Evolutionary conservation across 1,140 invertebrate species (phyloP), one percentile per base, ranked within the genome.

Genomic region (Cyclina sinensis): DNA sequence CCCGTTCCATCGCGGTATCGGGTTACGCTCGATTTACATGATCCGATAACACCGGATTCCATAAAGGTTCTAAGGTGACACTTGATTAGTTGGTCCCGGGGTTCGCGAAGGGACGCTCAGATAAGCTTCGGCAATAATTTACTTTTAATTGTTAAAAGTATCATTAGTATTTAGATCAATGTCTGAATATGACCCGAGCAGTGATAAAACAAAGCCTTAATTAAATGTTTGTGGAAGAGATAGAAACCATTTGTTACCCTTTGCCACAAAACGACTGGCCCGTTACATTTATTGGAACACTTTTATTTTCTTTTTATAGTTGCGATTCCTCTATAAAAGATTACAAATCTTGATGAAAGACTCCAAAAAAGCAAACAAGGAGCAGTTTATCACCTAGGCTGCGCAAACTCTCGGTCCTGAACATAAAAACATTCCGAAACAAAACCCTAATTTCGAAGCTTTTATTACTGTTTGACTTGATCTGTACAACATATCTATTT

Each of bases 21-120:
- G 37, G 84, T 86, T 78, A 57, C 84, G 84, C 84, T 86, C 84
- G 84, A 86, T 86, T 86, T 86, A 68, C 27, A 62, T 48, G n/a
- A 30, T 21, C 32, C 51, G 70, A 86, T 86, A 86, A 78, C 70
- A 54, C 30, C 11, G 14, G 18, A 24, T 43, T 57, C 68, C 43
- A 62, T 86, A 78, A 86, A 86, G 84, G 84, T 86, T 86, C 84
- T 86, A 76, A 48, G 70, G 84, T 86, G 84, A 86, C 84, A 86
- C 35, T 59, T 68, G 84, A 78, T 78, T 86, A 86, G 51, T n/a
- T 37, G 1, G 35, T 39, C 54, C n/a, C 84, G 43, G 14, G 32
- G 70, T 30, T 78, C 54, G 54, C 46, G 74, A 65, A 51, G 70
- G 70, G 73, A 78, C 84, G 68, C 73, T 35, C 70, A 48, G 84